Percentiles rank a stretch among this genome's conserved stretches.
Evolutionary conservation across 2,113 vertebrate genomes (phyloP).

Genomic region (pig (Sus scrofa)): DNA sequence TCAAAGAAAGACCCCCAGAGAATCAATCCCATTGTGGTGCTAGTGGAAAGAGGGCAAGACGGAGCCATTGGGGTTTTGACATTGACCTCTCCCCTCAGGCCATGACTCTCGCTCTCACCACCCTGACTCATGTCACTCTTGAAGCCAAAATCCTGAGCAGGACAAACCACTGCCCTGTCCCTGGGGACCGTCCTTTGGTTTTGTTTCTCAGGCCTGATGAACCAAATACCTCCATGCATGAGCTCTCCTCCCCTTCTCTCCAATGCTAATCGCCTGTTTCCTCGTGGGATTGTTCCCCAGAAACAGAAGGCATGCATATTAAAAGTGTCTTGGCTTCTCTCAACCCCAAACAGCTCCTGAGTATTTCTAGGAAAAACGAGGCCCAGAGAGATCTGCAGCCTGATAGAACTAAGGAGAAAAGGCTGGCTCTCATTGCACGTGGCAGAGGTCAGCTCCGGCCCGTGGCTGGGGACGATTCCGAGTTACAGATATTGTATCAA

Average conservation of each 20-base stretch:
- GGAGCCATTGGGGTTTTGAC: background rate
- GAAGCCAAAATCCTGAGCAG: background rate
- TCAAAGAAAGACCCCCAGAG: background rate
- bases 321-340: slow-evolving; percentile 14
- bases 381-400: background rate
- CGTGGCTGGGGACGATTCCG: background rate
- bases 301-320: background rate
- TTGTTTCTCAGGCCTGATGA: background rate
- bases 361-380: background rate
- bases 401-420: background rate
- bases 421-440: accelerated
- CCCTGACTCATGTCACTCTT: background rate
- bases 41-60: background rate
- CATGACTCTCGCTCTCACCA: background rate
- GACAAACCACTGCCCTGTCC: background rate
- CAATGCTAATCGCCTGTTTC: background rate
- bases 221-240: background rate
- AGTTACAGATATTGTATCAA: accelerated
- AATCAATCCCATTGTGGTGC: too few species aligned
- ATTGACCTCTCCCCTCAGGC: background rate
- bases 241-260: background rate
- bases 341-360: background rate
- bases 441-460: background rate
- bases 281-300: background rate
- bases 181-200: background rate